Conservation (phyloP, 1,140 invertebrate species). For the Drosophila mayri region DNA sequence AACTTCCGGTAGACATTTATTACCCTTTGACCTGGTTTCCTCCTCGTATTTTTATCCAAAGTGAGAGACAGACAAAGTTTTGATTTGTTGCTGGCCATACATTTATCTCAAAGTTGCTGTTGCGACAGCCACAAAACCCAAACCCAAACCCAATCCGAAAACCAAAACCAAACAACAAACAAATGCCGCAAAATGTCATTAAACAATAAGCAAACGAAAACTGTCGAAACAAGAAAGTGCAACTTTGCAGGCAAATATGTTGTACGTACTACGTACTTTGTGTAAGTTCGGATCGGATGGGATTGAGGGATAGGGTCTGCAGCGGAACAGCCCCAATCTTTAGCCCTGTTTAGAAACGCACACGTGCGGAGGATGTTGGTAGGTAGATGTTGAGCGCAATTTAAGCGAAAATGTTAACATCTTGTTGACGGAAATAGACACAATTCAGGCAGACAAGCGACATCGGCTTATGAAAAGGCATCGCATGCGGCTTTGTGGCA, state of each 20-base stretch:
- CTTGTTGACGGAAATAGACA: slow-evolving; percentile 81
- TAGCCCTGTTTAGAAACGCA: not conserved
- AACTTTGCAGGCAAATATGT: slow-evolving; percentile 23
- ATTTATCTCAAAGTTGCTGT: slow-evolving; percentile 35
- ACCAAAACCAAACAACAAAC: slow-evolving; percentile 17
- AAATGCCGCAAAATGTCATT: slow-evolving; percentile 62
- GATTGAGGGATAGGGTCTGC: not conserved
- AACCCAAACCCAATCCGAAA: not conserved
- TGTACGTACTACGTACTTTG: not conserved
- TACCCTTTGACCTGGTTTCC: slow-evolving; percentile 17
- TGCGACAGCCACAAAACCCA: slow-evolving; percentile 11
- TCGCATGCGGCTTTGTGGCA: slow-evolving; percentile 43
- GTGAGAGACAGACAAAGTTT: slow-evolving; percentile 24
- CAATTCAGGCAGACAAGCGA: slow-evolving; percentile 72
- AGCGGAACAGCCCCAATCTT: not conserved
- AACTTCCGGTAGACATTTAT: slow-evolving; percentile 5
- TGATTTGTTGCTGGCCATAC: slow-evolving; percentile 38
- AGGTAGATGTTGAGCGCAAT: slow-evolving; percentile 57
- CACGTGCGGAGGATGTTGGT: slow-evolving; percentile 5
- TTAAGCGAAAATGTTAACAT: slow-evolving; percentile 81
- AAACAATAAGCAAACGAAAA: slow-evolving; percentile 63
- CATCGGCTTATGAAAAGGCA: slow-evolving; percentile 44
- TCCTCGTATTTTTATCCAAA: not conserved
- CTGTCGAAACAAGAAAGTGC: slow-evolving; percentile 47
- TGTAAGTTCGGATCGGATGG: not conserved